phyloP scores from a whole-genome alignment of 2,888 invertebrate genomes.

The Cenopis cana region DNA sequence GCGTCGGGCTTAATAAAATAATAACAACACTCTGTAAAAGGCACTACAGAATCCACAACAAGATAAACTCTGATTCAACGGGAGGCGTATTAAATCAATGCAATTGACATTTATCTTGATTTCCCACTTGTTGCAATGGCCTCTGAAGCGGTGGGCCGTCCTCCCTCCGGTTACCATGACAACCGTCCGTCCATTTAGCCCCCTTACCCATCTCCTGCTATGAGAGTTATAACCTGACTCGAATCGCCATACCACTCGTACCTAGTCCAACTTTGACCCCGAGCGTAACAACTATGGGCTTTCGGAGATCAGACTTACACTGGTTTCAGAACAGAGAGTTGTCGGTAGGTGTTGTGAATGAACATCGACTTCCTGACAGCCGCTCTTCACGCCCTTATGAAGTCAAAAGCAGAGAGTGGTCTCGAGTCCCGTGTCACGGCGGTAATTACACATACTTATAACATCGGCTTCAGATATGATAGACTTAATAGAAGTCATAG shows the following conservation, averaged over 20 bases:
- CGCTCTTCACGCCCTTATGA: conserved; percentile 57
- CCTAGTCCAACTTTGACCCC: background rate
- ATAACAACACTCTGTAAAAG: background rate
- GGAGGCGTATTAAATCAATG: conserved; percentile 28
- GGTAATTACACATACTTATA: conserved; percentile 76
- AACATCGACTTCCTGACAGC: conserved; percentile 32
- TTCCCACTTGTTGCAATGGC: conserved; percentile 74
- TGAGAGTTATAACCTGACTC: background rate
- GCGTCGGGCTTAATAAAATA: too few relatives aligned
- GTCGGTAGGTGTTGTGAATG: background rate
- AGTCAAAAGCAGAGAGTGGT: conserved; percentile 68
- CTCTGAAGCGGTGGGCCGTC: conserved; percentile 50
- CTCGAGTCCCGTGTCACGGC: conserved; percentile 67
- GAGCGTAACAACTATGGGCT: background rate
- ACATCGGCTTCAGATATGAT: conserved; percentile 75
- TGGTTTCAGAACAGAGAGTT: conserved; percentile 4
- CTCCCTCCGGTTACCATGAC: conserved; percentile 62
- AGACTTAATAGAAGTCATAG: conserved; percentile 53
- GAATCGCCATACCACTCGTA: background rate
- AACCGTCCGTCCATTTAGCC: conserved; percentile 55
- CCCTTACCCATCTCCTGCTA: conserved; percentile 47
- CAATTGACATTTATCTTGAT: conserved; percentile 44
- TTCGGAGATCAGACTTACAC: background rate
- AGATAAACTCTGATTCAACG: conserved; percentile 7
- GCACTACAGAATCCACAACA: conserved; percentile 1